These are phyloP conservation scores for Sebastes oblongus DNA, from an alignment of 2,797 vertebrate species.

Conservation along the genomic window DNA sequence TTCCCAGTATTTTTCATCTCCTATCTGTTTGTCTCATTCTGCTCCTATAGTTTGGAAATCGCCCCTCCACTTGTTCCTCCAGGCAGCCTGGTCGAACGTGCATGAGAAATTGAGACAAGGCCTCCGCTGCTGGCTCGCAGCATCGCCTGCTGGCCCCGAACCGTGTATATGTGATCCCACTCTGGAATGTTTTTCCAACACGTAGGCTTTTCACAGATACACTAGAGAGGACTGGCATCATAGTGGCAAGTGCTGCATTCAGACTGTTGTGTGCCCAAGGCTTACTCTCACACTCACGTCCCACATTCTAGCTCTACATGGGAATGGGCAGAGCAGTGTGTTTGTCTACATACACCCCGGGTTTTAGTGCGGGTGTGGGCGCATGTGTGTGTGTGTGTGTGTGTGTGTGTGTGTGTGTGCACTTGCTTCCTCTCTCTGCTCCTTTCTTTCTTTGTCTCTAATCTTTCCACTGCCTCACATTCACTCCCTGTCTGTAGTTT, in stretches of 20 bases:
- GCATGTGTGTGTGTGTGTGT: slow-evolving; percentile 19
- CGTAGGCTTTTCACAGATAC: slow-evolving; percentile 78
- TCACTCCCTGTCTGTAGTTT: background rate
- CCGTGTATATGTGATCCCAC: slow-evolving; percentile 74
- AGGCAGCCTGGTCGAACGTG: slow-evolving; percentile 62
- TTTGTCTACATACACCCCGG: slow-evolving; percentile 72
- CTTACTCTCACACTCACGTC: slow-evolving; percentile 75
- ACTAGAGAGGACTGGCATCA: slow-evolving; percentile 79
- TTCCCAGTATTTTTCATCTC: slow-evolving; percentile 13
- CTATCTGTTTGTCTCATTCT: slow-evolving; percentile 19
- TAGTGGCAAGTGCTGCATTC: slow-evolving; percentile 81
- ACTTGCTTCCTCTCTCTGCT: slow-evolving; percentile 56
- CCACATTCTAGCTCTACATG: slow-evolving; percentile 79
- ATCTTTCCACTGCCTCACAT: slow-evolving; percentile 33
- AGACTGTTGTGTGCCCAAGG: slow-evolving; percentile 74
- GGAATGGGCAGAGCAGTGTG: slow-evolving; percentile 71
- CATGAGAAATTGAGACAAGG: slow-evolving; percentile 74
- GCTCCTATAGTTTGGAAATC: slow-evolving; percentile 32
- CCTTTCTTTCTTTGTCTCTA: slow-evolving; percentile 57
- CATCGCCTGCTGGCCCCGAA: slow-evolving; percentile 60
- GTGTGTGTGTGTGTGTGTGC: slow-evolving; percentile 19
- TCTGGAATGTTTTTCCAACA: slow-evolving; percentile 80
- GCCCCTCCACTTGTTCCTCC: slow-evolving; percentile 53
- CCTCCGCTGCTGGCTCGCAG: slow-evolving; percentile 63
- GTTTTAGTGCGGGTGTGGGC: slow-evolving; percentile 63